A percentile compares a stretch with the other conserved stretches of the same genome.
Evolutionary conservation across 2,797 vertebrate species (phyloP).

Genomic region (Gila robusta): DNA sequence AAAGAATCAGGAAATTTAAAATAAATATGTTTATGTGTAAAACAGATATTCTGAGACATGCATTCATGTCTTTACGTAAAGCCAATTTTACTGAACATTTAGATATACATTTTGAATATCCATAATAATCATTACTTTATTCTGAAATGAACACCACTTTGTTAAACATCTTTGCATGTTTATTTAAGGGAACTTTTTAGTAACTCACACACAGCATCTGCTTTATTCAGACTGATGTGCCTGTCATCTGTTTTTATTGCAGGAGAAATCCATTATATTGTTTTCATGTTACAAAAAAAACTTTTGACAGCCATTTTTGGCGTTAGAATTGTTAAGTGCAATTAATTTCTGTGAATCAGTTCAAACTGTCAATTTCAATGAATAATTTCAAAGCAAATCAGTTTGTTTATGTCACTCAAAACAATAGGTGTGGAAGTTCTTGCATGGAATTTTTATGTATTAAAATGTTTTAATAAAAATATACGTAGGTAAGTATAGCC

Average conservation of each 20-base stretch:
- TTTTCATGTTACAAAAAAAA: background rate
- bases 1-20: background rate
- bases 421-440: background rate
- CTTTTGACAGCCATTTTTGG: background rate
- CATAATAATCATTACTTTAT: background rate
- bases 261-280: background rate
- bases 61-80: background rate
- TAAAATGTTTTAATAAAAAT: background rate
- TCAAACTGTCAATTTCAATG: background rate
- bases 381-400: background rate
- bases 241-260: background rate
- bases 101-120: background rate
- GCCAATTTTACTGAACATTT: background rate
- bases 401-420: background rate
- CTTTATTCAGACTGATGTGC: background rate
- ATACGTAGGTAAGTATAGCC: background rate
- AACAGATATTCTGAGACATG: slow-evolving; percentile 5
- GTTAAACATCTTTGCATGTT: background rate
- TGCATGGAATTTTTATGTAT: background rate
- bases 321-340: background rate
- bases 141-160: background rate
- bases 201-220: background rate
- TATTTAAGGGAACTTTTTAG: background rate
- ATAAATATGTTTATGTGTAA: background rate
- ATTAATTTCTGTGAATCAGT: background rate